phyloP scores from a whole-genome alignment of 2,888 invertebrate genomes.

The Beris chalybata region DNA sequence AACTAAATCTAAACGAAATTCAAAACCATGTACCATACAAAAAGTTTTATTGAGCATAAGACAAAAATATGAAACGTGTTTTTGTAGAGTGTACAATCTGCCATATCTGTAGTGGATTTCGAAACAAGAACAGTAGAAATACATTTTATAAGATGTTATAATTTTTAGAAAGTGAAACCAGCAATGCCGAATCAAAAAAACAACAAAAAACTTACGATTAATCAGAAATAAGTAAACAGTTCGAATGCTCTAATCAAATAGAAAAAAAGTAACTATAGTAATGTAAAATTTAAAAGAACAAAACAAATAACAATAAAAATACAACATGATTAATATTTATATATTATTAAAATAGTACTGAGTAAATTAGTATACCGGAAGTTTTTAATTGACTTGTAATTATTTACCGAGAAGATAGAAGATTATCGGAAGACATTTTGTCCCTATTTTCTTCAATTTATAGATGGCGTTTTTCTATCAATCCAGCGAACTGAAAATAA shows the following conservation, averaged over 20 bases:
- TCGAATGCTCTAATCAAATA: conserved; percentile 10
- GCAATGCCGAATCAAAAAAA: no score
- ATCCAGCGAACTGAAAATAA: no score
- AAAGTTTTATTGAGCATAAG: not conserved
- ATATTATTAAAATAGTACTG: conserved; percentile 31
- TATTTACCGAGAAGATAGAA: not conserved
- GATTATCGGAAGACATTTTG: no score
- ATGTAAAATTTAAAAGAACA: conserved; percentile 19
- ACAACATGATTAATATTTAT: conserved; percentile 31
- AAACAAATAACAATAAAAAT: conserved; percentile 30
- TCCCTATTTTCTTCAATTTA: no score
- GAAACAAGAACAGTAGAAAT: conserved; percentile 3
- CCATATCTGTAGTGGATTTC: conserved; percentile 12
- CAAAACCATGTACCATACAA: not conserved
- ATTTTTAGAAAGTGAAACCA: no score
- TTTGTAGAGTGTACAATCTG: conserved; percentile 5
- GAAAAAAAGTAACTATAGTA: conserved; percentile 24
- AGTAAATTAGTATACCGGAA: conserved; percentile 26
- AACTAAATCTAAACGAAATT: not conserved
- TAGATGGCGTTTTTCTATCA: no score
- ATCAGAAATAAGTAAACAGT: conserved; percentile 1
- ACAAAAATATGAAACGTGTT: not conserved
- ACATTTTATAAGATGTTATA: no score
- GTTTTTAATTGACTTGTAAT: not conserved
- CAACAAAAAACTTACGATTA: not conserved